phyloP scores from a whole-genome alignment of 1,140 invertebrate genomes.

The Forficula auricularia region DNA sequence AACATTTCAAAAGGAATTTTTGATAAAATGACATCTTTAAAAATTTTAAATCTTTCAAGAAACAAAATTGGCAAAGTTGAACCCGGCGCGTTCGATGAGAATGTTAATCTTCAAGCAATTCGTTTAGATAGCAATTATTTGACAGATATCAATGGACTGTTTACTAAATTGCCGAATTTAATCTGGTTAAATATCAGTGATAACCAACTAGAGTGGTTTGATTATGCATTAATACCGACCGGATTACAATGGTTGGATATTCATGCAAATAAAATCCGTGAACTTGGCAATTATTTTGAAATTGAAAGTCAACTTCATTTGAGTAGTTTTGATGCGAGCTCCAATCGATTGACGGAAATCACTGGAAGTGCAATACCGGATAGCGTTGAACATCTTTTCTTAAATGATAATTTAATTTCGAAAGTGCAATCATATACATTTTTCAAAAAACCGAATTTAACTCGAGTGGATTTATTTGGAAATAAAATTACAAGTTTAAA shows the following conservation, averaged over 20 bases:
- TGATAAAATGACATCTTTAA: constrained; percentile 60
- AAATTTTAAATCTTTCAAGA: constrained; percentile 71
- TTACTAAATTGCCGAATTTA: constrained; percentile 68
- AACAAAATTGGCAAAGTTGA: constrained; percentile 77
- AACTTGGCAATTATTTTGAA: constrained; percentile 78
- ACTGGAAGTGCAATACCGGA: constrained; percentile 64
- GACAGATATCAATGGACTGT: constrained; percentile 64
- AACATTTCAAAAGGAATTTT: constrained; percentile 70
- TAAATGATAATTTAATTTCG: constrained; percentile 71
- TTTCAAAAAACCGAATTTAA: constrained; percentile 78
- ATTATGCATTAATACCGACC: constrained; percentile 78
- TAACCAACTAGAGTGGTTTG: constrained; percentile 74
- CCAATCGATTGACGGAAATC: constrained; percentile 69
- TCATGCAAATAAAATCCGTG: constrained; percentile 67
- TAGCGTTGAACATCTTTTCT: constrained; percentile 63
- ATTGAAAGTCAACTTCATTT: constrained; percentile 66
- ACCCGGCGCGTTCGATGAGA: constrained; percentile 64
- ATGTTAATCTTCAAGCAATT: constrained; percentile 68
- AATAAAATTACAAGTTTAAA: constrained; percentile 71
- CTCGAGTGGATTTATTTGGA: constrained; percentile 64
- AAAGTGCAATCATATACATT: constrained; percentile 85
- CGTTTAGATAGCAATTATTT: constrained; percentile 75
- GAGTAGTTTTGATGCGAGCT: constrained; percentile 69
- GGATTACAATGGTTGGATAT: constrained; percentile 80
- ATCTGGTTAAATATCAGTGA: constrained; percentile 79